Evolutionary conservation across 2,797 vertebrate species (phyloP).

Genomic region (Lutjanus argentimaculatus): DNA sequence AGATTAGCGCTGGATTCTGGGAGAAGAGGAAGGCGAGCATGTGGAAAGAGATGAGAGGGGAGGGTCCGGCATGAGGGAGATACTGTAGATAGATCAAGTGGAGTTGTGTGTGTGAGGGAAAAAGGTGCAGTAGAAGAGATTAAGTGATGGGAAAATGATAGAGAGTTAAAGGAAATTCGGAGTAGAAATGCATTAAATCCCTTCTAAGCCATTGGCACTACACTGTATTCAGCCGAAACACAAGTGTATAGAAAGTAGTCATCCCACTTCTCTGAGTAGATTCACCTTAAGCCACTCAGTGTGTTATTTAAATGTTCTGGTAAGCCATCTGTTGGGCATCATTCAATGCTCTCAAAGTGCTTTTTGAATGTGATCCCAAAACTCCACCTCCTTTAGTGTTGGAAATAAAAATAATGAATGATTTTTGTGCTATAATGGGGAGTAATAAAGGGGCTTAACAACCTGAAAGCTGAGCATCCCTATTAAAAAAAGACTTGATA

Average conservation of each 20-base stretch:
- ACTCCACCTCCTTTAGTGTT: background rate
- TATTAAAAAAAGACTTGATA: constrained; percentile 10
- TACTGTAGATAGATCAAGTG: background rate
- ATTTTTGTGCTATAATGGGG: background rate
- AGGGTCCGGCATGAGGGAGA: background rate
- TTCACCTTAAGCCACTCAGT: constrained; percentile 34
- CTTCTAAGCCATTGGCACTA: constrained; percentile 19
- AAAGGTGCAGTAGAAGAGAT: constrained; percentile 15
- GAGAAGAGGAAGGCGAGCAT: background rate
- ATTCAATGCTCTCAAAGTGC: background rate
- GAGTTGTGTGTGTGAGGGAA: background rate
- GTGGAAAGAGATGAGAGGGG: constrained; percentile 9
- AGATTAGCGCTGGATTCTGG: constrained; percentile 32
- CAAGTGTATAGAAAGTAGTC: background rate
- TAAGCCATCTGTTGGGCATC: background rate
- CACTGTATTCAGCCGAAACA: constrained; percentile 23
- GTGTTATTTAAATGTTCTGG: constrained; percentile 26
- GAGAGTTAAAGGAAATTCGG: constrained; percentile 35
- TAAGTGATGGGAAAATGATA: constrained; percentile 25
- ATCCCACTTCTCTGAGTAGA: constrained; percentile 19
- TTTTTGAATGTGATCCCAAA: constrained; percentile 21
- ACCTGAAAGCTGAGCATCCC: constrained; percentile 2
- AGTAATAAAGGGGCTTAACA: constrained; percentile 14
- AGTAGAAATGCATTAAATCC: constrained; percentile 40
- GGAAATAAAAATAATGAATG: constrained; percentile 17